Evolutionary conservation across 1,140 invertebrate genomes (phyloP), one percentile per base, ranked within the genome.

Genomic region (Eriosoma lanigerum): DNA sequence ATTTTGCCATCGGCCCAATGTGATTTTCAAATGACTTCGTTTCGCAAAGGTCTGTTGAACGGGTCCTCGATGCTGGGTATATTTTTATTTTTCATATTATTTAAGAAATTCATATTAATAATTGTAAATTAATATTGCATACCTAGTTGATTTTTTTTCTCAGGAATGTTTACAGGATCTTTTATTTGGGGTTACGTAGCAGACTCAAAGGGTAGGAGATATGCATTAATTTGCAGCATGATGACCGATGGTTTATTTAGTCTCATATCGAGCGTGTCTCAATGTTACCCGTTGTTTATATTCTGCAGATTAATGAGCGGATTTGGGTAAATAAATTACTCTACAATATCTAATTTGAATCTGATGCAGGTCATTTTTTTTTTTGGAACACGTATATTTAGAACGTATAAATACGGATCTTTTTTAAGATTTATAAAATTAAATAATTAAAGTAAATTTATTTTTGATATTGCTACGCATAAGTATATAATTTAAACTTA

Each of bases 101-200:
- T 10, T 13, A 13, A 0, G 32, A n/a, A 13, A 62, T n/a, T 62
- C 21, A 68, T 68, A 26, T 68, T 48, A 24, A 68, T 26, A 3
- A 15, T 15, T 19, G 15, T 68, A 58, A 4, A 21, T 44, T n/a
- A 48, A 38, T 62, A 8, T 64, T 64, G 1, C 32, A 21, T 38
- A 38, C 32, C 8, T 15, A 38, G 10, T 81, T 73, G 75, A 1
- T 82, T 81, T 46, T 56, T 85, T 38, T 38, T n/a, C 92, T 88
- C 81, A 95, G 95, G 95, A 54, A 96, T 97, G 95, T 95, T 97
- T 93, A 91, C 92, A 46, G 95, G 95, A 73, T 94, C 94, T 75
- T 96, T 96, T 86, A 89, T 92, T 81, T 96, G 94, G 94, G 95
- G 94, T 82, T 94, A 93, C 26, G 90, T 96, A 81, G 94, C 94